Percentiles rank a stretch among this genome's conserved stretches.
Conservation (phyloP, 2,888 invertebrate species). For the Dryococelus australis region DNA sequence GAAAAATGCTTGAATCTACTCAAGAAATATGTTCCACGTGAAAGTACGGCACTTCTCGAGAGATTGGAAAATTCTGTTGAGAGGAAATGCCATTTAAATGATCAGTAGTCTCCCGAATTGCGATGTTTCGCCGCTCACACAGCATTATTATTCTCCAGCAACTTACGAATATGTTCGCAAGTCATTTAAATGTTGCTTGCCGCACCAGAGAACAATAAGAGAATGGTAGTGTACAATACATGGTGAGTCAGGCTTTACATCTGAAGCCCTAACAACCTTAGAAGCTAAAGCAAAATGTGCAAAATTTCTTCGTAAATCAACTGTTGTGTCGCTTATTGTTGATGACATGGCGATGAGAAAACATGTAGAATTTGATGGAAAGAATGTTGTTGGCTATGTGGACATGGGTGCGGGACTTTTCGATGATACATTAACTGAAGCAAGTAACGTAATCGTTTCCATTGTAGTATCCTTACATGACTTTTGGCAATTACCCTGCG, state of each 20-base stretch:
- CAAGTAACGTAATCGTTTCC: background rate
- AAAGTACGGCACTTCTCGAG: background rate
- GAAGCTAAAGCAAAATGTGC: background rate
- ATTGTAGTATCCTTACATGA: background rate
- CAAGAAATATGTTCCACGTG: background rate
- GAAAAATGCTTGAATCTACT: background rate
- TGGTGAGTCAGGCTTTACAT: background rate
- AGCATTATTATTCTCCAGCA: background rate
- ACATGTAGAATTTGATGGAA: background rate
- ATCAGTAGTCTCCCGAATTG: background rate
- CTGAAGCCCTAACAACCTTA: background rate
- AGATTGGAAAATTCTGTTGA: background rate
- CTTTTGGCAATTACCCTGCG: background rate
- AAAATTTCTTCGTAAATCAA: background rate
- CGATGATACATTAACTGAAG: background rate
- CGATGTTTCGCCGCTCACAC: background rate
- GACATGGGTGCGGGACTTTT: background rate
- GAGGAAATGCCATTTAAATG: background rate
- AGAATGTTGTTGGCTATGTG: background rate
- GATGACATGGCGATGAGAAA: background rate
- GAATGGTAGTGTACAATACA: background rate
- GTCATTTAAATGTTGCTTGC: background rate
- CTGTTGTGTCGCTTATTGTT: background rate
- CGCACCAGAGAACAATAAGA: background rate
- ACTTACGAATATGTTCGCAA: background rate